phyloP scores from a whole-genome alignment of 2,113 vertebrate genomes.

The Platycercus adscitus region DNA sequence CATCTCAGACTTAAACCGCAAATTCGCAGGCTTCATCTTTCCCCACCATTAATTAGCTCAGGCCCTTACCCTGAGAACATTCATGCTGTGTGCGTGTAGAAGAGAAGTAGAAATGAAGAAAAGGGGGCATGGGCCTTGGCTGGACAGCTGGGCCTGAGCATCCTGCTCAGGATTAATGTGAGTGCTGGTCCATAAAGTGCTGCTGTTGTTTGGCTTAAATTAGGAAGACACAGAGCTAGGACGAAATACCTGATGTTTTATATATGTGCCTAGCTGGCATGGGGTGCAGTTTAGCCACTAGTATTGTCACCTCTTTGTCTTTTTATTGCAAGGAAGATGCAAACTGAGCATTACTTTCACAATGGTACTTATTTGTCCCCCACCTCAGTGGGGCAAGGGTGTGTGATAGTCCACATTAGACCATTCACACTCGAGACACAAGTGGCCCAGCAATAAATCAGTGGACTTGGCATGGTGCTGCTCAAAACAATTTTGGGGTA shows the following conservation, averaged over 20 bases:
- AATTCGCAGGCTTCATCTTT: not conserved
- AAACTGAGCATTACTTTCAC: not conserved
- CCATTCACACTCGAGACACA: not conserved
- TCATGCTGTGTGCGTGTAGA: not conserved
- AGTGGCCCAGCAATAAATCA: not conserved
- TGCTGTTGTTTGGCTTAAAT: not conserved
- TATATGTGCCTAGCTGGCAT: not conserved
- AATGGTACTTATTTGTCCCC: not conserved
- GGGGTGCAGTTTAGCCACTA: not conserved
- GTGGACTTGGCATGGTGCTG: fast-evolving
- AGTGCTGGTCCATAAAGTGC: not conserved
- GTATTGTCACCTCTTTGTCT: not conserved
- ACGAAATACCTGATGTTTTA: not conserved
- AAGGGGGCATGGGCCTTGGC: not conserved
- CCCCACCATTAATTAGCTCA: not conserved
- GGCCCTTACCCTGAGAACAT: not conserved
- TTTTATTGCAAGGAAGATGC: not conserved
- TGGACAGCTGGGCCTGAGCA: not conserved
- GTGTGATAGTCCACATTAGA: not conserved
- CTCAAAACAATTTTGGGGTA: not conserved
- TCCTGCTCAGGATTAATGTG: not conserved
- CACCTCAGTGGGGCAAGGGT: fast-evolving
- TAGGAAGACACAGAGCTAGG: not conserved
- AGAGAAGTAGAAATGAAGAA: not conserved
- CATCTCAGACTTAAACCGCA: not conserved